These are phyloP conservation scores for Nautilus pompilius DNA, from an alignment of 1,140 invertebrate genomes.

Conservation along the genomic window DNA sequence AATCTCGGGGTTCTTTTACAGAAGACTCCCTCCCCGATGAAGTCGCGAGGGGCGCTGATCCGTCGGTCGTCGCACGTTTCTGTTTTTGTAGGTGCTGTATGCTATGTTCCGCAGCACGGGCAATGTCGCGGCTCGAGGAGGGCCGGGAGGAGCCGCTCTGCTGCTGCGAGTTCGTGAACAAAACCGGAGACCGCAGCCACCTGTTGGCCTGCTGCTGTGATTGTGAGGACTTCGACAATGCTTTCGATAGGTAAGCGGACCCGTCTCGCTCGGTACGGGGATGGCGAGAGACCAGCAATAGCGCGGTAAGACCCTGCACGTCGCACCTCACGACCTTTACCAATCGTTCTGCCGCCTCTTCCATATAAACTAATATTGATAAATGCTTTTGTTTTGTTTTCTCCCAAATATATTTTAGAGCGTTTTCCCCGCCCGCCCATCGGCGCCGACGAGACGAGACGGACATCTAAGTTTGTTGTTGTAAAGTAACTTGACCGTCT, in stretches of 20 bases:
- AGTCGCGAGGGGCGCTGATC: too few species aligned
- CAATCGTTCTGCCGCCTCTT: neutral
- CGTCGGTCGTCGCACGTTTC: too few species aligned
- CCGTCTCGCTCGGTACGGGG: neutral
- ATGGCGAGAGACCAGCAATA: neutral
- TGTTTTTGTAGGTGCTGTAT: too few species aligned
- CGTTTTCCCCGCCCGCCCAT: too few species aligned
- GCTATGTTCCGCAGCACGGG: too few species aligned
- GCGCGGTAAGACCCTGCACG: neutral
- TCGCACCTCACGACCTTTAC: neutral
- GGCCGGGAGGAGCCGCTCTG: too few species aligned
- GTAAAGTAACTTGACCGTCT: too few species aligned
- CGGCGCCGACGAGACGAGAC: too few species aligned
- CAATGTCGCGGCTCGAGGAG: too few species aligned
- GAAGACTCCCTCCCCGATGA: too few species aligned
- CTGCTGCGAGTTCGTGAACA: slow-evolving; percentile 52
- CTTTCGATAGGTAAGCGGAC: slow-evolving; percentile 42
- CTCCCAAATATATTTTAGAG: neutral
- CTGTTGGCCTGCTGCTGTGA: slow-evolving; percentile 50
- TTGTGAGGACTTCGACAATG: slow-evolving; percentile 47
- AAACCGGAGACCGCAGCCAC: slow-evolving; percentile 43
- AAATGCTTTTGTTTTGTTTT: neutral
- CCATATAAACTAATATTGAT: neutral
- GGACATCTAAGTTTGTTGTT: too few species aligned
- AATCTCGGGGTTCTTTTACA: too few species aligned